Evolutionary conservation across 2,113 vertebrate species (phyloP).

Genomic region (Hipposideros armiger): DNA sequence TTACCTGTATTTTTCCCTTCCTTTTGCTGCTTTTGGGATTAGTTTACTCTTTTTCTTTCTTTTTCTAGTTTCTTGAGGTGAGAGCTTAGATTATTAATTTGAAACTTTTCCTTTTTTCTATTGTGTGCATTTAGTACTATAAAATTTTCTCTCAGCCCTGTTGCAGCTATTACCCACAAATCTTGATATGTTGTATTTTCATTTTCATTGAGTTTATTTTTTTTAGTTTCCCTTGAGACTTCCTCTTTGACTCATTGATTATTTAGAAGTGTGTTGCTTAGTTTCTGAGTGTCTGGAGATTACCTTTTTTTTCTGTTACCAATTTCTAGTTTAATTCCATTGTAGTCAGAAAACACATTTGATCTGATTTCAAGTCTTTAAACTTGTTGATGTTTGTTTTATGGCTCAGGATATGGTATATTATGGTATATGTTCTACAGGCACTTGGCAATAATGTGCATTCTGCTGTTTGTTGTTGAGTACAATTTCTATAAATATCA

Average conservation of each 20-base stretch:
- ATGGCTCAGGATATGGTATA: background rate
- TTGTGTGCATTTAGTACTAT: background rate
- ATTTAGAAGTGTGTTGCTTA: background rate
- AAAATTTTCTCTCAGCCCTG: background rate
- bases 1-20: background rate
- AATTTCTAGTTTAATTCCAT: background rate
- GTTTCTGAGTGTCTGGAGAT: background rate
- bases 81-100: background rate
- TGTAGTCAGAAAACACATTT: background rate
- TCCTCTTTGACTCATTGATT: background rate
- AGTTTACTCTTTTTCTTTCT: background rate
- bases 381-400: background rate
- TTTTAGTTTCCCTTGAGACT: background rate
- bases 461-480: background rate
- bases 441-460: background rate
- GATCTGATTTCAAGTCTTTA: background rate
- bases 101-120: background rate
- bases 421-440: background rate
- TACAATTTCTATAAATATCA: background rate
- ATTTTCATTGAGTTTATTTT: background rate
- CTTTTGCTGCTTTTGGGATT: background rate
- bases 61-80: background rate
- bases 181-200: background rate
- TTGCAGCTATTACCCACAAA: background rate
- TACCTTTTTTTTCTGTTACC: background rate